phyloP scores from a whole-genome alignment of 2,797 vertebrate genomes.

The Psittacula derbiana region DNA sequence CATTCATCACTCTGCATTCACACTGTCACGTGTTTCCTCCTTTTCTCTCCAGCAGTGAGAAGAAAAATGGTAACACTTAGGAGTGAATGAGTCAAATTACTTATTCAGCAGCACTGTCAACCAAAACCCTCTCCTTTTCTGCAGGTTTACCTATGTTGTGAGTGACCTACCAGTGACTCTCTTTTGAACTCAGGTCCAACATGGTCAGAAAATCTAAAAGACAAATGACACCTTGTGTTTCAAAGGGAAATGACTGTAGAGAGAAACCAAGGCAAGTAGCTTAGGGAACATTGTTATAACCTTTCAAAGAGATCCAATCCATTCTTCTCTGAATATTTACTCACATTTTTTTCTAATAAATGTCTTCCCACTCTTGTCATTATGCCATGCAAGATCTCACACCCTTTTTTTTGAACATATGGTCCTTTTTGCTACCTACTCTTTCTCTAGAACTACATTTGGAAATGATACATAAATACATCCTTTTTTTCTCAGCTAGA shows the following conservation, averaged over 20 bases:
- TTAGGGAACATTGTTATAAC: not conserved
- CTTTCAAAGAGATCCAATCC: not conserved
- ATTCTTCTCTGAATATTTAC: not conserved
- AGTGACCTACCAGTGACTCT: not conserved
- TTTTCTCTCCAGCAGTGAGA: not conserved
- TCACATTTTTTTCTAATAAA: not conserved
- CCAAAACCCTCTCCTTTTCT: not conserved
- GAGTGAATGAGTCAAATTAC: conserved; percentile 26
- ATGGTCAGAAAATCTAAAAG: not conserved
- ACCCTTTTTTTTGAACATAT: conserved; percentile 31
- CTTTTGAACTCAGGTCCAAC: not conserved
- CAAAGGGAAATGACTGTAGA: not conserved
- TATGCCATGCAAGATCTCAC: not conserved
- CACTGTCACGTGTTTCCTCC: not conserved
- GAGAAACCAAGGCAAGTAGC: not conserved
- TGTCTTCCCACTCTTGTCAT: conserved; percentile 5
- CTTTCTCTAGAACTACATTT: conserved; percentile 8
- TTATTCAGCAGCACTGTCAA: not conserved
- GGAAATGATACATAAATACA: conserved; percentile 12
- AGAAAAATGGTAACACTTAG: not conserved
- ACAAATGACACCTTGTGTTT: not conserved
- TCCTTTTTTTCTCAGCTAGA: conserved; percentile 33
- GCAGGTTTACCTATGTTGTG: not conserved
- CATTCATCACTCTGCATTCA: not conserved
- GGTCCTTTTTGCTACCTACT: conserved; percentile 39